Percentiles rank a stretch among this genome's conserved stretches.
These are phyloP conservation scores for Lasioglossum figueresi DNA, from an alignment of 2,888 invertebrate species.

Conservation along the genomic window DNA sequence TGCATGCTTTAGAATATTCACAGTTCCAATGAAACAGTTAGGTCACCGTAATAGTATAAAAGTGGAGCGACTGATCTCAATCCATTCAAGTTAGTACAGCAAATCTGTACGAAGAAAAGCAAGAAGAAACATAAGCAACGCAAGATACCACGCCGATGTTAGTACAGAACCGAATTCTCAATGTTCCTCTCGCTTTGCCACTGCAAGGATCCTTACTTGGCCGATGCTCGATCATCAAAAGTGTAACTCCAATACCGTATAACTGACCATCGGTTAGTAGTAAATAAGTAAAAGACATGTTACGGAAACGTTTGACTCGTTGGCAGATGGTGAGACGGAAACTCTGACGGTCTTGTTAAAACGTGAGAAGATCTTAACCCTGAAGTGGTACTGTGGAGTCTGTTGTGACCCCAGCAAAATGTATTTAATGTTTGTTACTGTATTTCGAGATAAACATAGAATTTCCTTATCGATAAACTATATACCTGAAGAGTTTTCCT, in stretches of 20 bases:
- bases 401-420: neutral
- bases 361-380: neutral
- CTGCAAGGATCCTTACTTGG: conserved; percentile 21
- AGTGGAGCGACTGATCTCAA: neutral
- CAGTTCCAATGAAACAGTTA: neutral
- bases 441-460: neutral
- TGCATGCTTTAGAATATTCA: neutral
- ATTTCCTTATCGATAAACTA: neutral
- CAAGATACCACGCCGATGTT: conserved; percentile 26
- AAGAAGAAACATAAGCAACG: conserved; percentile 30
- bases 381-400: neutral
- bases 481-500: neutral
- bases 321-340: neutral
- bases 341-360: neutral
- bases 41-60: neutral
- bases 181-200: conserved; percentile 10
- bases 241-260: neutral
- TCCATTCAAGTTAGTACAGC: neutral
- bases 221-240: neutral
- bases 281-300: conserved; percentile 1
- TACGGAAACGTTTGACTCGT: neutral
- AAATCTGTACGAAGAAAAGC: neutral
- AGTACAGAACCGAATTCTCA: conserved; percentile 11
- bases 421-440: neutral
- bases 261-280: neutral